Evolutionary conservation across 2,888 invertebrate genomes (phyloP), one percentile per base, ranked within the genome.

Genomic region (Drosophila putrida): DNA sequence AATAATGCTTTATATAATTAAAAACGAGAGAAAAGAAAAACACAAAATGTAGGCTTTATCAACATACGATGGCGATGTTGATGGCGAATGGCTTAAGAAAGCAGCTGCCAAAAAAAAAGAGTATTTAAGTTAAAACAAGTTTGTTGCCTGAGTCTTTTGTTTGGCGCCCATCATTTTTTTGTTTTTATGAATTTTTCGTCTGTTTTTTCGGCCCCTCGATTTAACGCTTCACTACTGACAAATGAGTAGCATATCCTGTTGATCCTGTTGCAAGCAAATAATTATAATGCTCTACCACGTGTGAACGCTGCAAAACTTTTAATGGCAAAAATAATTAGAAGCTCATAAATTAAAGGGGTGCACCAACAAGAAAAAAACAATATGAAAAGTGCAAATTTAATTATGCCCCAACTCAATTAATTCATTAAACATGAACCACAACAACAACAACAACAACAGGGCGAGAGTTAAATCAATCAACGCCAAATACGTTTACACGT

Each of bases 171-270:
- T 59, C 65, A 67, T 64, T 64, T 79, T 71, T 68, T 47, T 38
- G 8, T 44, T 13, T 57, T 60, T 53, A 58, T 66, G 4, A 53
- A 4, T 27, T n/a, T 28, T 49, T 63, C 65, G 59, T 57, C 31
- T 31, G 6, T 31, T 50, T 31, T 47, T 63, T 63, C 54, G 38
- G 57, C 41, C 75, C 54, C 60, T 73, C 85, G 71, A 84, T 72
- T 87, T 78, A 75, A 77, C 71, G 82, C 88, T 80, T 80, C 71
- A 55, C 69, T 55, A 70, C 82, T 80, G 82, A 81, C 89, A 84
- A 84, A 88, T 89, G 85, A 84, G 68, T 70, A 84, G 82, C 78
- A 89, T 85, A 86, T 86, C 86, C 86, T 86, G 89, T 84, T 77
- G 80, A 87, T 87, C 87, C 84, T 83, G 89, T 78, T 80, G 71